Percentiles rank a stretch among this genome's conserved stretches.
These are phyloP conservation scores for Apostichopus japonicus DNA, from an alignment of 35 echinoderm and acorn worm species.

Conservation along the genomic window DNA sequence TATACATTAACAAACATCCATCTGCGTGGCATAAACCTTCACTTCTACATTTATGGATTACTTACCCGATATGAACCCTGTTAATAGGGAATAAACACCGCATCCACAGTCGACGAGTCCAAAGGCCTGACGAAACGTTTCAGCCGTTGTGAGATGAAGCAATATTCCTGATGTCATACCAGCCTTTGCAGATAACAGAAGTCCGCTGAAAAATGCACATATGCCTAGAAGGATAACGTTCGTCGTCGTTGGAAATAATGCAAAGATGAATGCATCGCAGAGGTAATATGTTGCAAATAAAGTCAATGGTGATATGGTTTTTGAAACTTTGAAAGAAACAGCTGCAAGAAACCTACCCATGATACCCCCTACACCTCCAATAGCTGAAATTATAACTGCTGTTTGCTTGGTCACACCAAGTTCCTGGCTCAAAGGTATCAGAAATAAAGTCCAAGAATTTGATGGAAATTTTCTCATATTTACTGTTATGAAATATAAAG, in stretches of 20 bases:
- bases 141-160: neutral
- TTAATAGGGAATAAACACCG: neutral
- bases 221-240: neutral
- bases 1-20: neutral
- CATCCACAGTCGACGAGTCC: neutral
- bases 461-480: conserved; percentile 8
- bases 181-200: conserved; percentile 5
- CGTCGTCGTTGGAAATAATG: neutral
- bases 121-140: neutral
- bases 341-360: conserved; percentile 1
- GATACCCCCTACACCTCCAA: neutral
- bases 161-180: conserved; percentile 21
- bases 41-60: neutral
- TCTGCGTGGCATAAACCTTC: no score
- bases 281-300: neutral
- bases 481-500: neutral
- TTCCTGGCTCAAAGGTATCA: conserved; percentile 1
- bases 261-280: neutral
- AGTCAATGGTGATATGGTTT: neutral
- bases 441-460: conserved; percentile 24
- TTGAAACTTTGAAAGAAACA: neutral
- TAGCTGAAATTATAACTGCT: neutral
- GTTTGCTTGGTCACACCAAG: neutral
- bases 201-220: neutral
- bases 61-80: conserved; percentile 3